phyloP scores from a whole-genome alignment of 2,888 invertebrate species.

The Willowsia nigromaculata region DNA sequence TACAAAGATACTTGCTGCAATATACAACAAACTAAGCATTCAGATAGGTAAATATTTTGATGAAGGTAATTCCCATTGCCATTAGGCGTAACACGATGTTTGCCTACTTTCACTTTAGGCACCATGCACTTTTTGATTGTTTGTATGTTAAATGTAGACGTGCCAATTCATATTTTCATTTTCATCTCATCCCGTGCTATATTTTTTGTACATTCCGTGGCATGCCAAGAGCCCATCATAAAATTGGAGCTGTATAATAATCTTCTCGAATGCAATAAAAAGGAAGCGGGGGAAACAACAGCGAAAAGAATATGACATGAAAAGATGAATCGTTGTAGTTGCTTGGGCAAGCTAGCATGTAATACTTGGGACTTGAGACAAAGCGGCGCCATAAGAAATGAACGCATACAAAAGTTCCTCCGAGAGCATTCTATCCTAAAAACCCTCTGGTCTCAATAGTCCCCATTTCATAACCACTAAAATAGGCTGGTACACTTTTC shows the following conservation, averaged over 20 bases:
- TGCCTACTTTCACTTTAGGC: no score
- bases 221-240: conserved; percentile 1
- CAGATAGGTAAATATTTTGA: no score
- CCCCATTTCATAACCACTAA: not conserved
- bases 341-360: conserved; percentile 7
- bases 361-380: conserved; percentile 15
- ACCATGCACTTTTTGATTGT: no score
- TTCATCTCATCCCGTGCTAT: not conserved
- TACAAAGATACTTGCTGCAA: no score
- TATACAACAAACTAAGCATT: no score
- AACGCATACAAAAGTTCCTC: not conserved
- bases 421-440: not conserved
- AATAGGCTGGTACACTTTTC: not conserved
- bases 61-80: no score
- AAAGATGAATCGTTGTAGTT: not conserved
- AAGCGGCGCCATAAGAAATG: not conserved
- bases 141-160: no score
- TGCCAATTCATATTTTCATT: not conserved
- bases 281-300: not conserved
- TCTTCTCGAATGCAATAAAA: not conserved
- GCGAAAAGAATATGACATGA: not conserved
- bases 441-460: not conserved
- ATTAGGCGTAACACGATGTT: no score
- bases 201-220: not conserved
- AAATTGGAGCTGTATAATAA: not conserved